Evolutionary conservation across 2,113 vertebrate species (phyloP).

Genomic region (Glaucomys volans): DNA sequence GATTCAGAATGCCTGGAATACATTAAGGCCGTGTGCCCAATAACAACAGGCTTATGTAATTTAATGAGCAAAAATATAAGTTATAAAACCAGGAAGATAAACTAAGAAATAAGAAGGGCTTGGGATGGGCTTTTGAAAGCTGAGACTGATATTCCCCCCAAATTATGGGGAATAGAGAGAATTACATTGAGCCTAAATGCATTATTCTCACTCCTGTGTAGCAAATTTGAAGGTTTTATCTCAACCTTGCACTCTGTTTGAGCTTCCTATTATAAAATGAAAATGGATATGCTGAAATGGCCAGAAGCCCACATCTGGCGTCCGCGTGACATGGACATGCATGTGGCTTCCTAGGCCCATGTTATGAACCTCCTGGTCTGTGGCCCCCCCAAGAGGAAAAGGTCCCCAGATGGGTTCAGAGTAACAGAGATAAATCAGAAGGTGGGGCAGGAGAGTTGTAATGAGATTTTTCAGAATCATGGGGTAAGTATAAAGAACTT

Average conservation of each 20-base stretch:
- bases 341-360: not conserved
- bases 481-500: not conserved
- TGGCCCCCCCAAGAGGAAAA: not conserved
- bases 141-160: not conserved
- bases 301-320: not conserved
- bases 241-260: not conserved
- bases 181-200: slow-evolving; percentile 43
- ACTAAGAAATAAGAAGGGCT: slow-evolving; percentile 71
- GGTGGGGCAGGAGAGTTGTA: not conserved
- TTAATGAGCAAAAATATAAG: slow-evolving; percentile 70
- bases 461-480: not conserved
- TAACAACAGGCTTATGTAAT: slow-evolving; percentile 74
- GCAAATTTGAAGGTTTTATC: slow-evolving; percentile 64
- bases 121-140: slow-evolving; percentile 60
- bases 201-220: slow-evolving; percentile 55
- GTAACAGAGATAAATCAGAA: not conserved
- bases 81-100: slow-evolving; percentile 73
- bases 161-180: not conserved
- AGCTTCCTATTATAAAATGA: slow-evolving; percentile 31
- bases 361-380: not conserved
- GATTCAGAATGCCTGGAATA: slow-evolving; percentile 68
- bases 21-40: slow-evolving; percentile 64
- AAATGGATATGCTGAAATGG: not conserved
- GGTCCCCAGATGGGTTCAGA: not conserved
- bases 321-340: not conserved